Conservation (phyloP, 2,113 vertebrate species). For the Phalacrocorax pelagicus region DNA sequence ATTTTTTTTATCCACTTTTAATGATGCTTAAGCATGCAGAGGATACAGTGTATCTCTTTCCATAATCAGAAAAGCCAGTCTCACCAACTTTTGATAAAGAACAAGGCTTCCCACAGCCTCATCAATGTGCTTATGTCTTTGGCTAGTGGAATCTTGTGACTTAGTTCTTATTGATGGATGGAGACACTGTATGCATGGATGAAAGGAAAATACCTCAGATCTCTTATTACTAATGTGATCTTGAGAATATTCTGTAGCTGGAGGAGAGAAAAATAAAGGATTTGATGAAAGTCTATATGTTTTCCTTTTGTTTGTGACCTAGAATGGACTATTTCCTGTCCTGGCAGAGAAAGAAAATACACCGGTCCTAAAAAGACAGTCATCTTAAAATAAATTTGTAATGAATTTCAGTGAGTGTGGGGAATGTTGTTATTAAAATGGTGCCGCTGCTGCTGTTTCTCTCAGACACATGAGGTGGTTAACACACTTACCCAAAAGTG, state of each 20-base stretch:
- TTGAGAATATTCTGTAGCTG: neutral
- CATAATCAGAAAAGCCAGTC: neutral
- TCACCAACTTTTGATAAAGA: slow-evolving; percentile 41
- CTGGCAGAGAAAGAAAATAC: neutral
- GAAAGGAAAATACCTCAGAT: neutral
- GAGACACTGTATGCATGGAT: neutral
- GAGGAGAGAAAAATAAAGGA: neutral
- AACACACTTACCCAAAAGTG: neutral
- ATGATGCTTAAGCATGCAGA: slow-evolving; percentile 29
- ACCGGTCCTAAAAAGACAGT: neutral
- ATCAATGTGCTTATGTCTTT: slow-evolving; percentile 23
- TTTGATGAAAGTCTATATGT: neutral
- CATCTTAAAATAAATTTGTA: neutral
- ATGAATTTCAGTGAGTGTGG: neutral
- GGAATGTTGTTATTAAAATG: neutral
- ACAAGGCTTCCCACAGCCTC: slow-evolving; percentile 14
- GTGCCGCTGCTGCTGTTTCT: neutral
- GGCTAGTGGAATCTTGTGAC: slow-evolving; percentile 44
- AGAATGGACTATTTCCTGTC: neutral
- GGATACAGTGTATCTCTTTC: neutral
- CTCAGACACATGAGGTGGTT: neutral
- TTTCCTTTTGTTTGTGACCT: neutral
- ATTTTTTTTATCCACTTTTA: slow-evolving; percentile 6
- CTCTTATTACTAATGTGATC: neutral
- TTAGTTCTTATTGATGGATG: slow-evolving; percentile 26